Evolutionary conservation across 2,888 invertebrate species (phyloP).

Genomic region (Hypsopygia costalis): DNA sequence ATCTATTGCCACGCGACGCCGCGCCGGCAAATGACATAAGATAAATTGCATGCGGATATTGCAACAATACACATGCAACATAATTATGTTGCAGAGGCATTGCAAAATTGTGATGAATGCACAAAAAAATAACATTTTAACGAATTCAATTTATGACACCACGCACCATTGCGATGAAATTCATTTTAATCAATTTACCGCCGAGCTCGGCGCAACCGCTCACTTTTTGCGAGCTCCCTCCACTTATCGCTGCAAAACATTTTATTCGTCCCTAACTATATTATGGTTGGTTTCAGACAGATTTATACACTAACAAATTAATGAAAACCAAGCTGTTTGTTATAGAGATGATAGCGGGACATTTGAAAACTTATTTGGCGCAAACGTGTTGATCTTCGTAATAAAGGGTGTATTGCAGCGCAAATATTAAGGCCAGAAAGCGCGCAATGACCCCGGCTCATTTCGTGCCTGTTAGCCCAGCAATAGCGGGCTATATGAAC

Average conservation of each 20-base stretch:
- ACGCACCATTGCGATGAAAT: constrained; percentile 1
- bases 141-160: constrained; percentile 1
- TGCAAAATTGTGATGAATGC: background rate
- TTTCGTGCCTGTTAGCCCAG: constrained; percentile 59
- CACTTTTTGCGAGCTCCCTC: constrained; percentile 1
- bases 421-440: constrained; percentile 65
- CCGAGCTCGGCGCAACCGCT: background rate
- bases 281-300: background rate
- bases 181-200: constrained; percentile 3
- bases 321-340: constrained; percentile 27
- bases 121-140: background rate
- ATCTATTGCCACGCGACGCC: constrained; percentile 34
- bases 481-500: constrained; percentile 52
- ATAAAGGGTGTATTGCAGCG: constrained; percentile 69
- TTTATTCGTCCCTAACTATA: background rate
- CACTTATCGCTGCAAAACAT: too few relatives aligned
- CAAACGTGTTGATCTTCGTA: constrained; percentile 58
- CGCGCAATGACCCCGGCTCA: constrained; percentile 59
- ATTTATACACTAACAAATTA: constrained; percentile 6
- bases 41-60: constrained; percentile 18
- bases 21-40: constrained; percentile 30
- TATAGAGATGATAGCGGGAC: constrained; percentile 39
- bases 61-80: constrained; percentile 5
- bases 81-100: background rate
- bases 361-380: constrained; percentile 41